Conservation (phyloP, 2,797 vertebrate species). For the Epinephelus coioides region DNA sequence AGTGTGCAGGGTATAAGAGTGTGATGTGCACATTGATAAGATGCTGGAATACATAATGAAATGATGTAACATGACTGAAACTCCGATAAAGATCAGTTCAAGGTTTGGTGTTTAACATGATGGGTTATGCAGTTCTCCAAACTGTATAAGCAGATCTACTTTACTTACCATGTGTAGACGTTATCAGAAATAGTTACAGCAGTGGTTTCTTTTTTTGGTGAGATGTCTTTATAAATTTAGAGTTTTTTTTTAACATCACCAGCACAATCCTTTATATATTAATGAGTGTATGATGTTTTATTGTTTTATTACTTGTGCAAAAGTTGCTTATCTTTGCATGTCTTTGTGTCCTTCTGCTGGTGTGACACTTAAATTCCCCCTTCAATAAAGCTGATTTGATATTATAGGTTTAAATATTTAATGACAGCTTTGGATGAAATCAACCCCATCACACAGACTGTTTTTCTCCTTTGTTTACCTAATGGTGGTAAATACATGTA, state of each 20-base stretch:
- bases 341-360: not conserved
- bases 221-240: too few relatives aligned
- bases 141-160: not conserved
- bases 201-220: not conserved
- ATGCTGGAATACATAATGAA: not conserved
- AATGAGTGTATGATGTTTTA: too few relatives aligned
- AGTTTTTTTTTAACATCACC: too few relatives aligned
- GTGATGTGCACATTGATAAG: not conserved
- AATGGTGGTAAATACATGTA: too few relatives aligned
- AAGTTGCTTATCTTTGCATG: not conserved
- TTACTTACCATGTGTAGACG: not conserved
- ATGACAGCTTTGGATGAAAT: not conserved
- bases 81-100: not conserved
- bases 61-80: constrained; percentile 1
- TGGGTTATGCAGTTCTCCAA: not conserved
- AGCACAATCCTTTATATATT: too few relatives aligned
- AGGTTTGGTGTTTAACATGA: not conserved
- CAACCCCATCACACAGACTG: not conserved
- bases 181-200: not conserved
- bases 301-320: too few relatives aligned
- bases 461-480: too few relatives aligned
- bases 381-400: not conserved
- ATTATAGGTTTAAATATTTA: not conserved
- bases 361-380: not conserved
- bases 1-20: not conserved